Evolutionary conservation across 2,888 invertebrate species (phyloP), one percentile per base, ranked within the genome.

Genomic region (Ochropleura plecta): DNA sequence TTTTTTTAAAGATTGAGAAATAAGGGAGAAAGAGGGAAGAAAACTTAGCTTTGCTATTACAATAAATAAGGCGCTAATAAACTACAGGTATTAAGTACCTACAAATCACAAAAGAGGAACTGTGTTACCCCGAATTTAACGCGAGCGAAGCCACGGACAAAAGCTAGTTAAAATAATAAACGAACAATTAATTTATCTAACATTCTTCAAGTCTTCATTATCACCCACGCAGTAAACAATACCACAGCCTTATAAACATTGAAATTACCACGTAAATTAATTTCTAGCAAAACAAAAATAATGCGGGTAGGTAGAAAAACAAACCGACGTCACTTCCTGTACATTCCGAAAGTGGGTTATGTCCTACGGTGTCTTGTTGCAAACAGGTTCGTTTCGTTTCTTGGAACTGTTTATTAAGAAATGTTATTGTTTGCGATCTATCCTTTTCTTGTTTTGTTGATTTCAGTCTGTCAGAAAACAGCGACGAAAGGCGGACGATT

Each of bases 221-320:
- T 18, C 0, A 40, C 53, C 48, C 20, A 49, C 44, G n/a, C 16
- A n/a, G 12, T 57, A 57, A 59, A 48, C 16, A 81, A 59, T 30
- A 51, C 5, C 8, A 57, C 14, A 2, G 18, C 10, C 14, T 57
- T 40, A 9, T n/a, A 68, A 60, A 55, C 9, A 48, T 14, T 48
- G 12, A 48, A 68, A 81, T 46, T 7, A 51, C 59, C 46, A 12
- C 40, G 4, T 53, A 59, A 76, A 20, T 18, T 12, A 51, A 59
- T 8, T 30, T 18, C 1, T 53, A 68, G 4, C 6, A 49, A 69
- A 64, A 73, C 16, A 63, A 53, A 12, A 67, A 63, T 57, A 74
- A 51, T 40, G 48, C 46, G 40, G 46, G 53, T 64, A 51, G 57
- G 30, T 57, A 18, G 40, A n/a, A 48, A 76, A 80, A 80, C 20